phyloP scores from a whole-genome alignment of 2,797 vertebrate species.

The Hybognathus amarus region DNA sequence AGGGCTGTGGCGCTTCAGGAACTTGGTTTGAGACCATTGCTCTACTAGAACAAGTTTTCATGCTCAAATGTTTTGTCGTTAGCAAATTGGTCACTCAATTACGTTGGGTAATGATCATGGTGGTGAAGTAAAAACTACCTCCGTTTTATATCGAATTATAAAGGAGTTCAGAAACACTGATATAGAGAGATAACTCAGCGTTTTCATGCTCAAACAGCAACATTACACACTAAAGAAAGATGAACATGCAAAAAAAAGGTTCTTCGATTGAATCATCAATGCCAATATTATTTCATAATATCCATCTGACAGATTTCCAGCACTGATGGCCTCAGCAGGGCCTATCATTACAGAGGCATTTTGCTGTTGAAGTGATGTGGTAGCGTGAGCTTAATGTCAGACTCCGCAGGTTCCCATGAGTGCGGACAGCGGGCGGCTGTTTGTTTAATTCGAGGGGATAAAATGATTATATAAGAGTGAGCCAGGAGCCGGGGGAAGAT shows the following conservation, averaged over 20 bases:
- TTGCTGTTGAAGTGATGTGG: constrained; percentile 11
- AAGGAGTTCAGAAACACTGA: background rate
- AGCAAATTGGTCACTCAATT: too few relatives aligned
- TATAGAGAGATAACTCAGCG: background rate
- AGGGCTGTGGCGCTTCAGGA: too few relatives aligned
- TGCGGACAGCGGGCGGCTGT: constrained; percentile 47
- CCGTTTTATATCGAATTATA: too few relatives aligned
- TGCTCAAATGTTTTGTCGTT: too few relatives aligned
- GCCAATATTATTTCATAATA: background rate
- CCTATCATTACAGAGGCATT: background rate
- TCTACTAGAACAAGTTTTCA: too few relatives aligned
- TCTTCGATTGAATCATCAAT: background rate
- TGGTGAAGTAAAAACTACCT: too few relatives aligned
- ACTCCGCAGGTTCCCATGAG: constrained; percentile 49
- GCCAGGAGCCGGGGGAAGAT: constrained; percentile 45
- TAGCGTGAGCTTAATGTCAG: background rate
- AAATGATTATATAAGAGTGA: constrained; percentile 50
- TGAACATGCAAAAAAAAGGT: background rate
- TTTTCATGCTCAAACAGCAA: too few relatives aligned
- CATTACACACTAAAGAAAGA: background rate
- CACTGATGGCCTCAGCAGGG: background rate
- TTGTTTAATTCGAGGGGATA: constrained; percentile 49
- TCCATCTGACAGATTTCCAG: background rate
- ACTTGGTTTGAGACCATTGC: too few relatives aligned
- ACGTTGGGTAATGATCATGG: too few relatives aligned